phyloP scores from a whole-genome alignment of 2,113 vertebrate genomes.

The Empidonax alnorum region DNA sequence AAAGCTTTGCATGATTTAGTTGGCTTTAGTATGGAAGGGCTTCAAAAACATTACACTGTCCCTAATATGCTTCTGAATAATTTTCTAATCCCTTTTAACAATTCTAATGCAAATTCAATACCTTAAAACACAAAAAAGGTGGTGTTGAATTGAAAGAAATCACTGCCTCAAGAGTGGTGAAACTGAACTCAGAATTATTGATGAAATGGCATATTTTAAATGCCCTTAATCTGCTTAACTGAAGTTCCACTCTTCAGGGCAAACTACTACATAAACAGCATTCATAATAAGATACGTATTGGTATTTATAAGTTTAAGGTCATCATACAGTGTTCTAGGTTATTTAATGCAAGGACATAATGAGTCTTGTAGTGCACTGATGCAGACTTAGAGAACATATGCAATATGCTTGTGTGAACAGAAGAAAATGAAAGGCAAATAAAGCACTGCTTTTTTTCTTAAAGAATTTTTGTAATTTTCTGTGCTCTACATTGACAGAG shows the following conservation, averaged over 20 bases:
- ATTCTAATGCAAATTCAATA: not conserved
- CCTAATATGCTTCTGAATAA: not conserved
- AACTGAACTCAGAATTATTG: not conserved
- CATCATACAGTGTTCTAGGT: not conserved
- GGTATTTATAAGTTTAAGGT: not conserved
- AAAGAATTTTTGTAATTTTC: not conserved
- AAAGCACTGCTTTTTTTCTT: not conserved
- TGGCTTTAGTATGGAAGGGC: not conserved
- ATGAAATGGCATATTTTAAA: not conserved
- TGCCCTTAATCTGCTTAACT: not conserved
- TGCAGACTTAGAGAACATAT: not conserved
- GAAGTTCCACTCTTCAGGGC: not conserved
- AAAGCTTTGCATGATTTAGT: not conserved
- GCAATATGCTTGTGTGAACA: not conserved
- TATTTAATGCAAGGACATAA: not conserved
- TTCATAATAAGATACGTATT: not conserved
- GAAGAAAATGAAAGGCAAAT: not conserved
- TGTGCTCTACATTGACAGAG: not conserved
- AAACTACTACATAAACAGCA: not conserved
- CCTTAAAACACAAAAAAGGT: not conserved
- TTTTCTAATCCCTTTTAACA: not conserved
- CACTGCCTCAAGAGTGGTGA: not conserved
- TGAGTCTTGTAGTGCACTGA: not conserved
- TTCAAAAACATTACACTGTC: not conserved
- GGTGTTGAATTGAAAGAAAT: not conserved